phyloP scores from a whole-genome alignment of 2,113 vertebrate species.

The Saiga tatarica region DNA sequence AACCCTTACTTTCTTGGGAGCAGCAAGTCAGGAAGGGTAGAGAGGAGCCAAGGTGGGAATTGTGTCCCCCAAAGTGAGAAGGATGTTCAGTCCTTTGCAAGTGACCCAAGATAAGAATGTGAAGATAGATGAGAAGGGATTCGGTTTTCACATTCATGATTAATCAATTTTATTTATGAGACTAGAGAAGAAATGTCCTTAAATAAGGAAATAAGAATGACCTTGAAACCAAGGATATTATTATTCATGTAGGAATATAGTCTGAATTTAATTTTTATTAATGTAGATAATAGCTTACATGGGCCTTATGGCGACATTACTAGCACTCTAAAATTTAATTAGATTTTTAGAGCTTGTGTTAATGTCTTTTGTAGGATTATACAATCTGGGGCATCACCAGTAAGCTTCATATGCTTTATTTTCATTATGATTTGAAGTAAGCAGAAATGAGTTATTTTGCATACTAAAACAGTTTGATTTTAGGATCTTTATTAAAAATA shows the following conservation, averaged over 20 bases:
- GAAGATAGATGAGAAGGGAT: neutral
- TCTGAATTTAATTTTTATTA: slow-evolving; percentile 86
- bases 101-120: neutral
- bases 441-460: slow-evolving; percentile 44
- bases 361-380: slow-evolving; percentile 85
- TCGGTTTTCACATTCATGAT: slow-evolving; percentile 5
- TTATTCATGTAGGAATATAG: slow-evolving; percentile 69
- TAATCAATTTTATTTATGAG: slow-evolving; percentile 68
- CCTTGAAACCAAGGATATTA: slow-evolving; percentile 78
- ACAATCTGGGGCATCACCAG: slow-evolving; percentile 74
- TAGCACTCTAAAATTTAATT: slow-evolving; percentile 85
- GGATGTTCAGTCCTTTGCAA: neutral
- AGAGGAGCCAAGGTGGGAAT: accelerated
- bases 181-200: slow-evolving; percentile 46
- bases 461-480: neutral
- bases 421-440: slow-evolving; percentile 65
- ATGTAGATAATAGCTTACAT: slow-evolving; percentile 83
- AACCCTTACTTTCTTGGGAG: neutral
- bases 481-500: slow-evolving; percentile 10
- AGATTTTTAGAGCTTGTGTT: slow-evolving; percentile 83
- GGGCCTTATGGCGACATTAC: slow-evolving; percentile 83
- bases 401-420: slow-evolving; percentile 70
- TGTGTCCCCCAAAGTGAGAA: too few species aligned
- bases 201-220: slow-evolving; percentile 76
- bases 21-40: neutral